Conservation (phyloP, 1,140 invertebrate species). For the Brachionus manjavacas region DNA sequence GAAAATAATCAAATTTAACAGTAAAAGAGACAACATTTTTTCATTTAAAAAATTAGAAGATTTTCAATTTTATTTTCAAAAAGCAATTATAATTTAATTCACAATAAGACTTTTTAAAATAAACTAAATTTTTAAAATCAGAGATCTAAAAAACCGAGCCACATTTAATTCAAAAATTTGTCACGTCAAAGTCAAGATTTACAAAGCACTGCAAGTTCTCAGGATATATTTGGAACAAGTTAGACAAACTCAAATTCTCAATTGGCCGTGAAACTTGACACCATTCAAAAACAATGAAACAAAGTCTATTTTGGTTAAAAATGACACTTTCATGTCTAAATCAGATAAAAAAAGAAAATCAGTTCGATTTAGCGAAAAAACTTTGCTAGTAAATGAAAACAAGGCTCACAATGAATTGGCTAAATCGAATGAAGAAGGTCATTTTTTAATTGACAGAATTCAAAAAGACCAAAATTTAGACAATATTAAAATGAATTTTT, state of each 20-base stretch:
- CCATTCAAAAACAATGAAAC: neutral
- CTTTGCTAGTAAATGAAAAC: neutral
- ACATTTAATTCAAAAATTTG: too few species aligned
- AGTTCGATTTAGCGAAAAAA: constrained; percentile 24
- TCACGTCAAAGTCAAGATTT: neutral
- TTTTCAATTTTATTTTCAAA: too few species aligned
- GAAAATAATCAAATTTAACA: too few species aligned
- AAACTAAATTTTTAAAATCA: too few species aligned
- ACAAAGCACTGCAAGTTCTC: neutral
- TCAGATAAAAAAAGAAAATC: constrained; percentile 21
- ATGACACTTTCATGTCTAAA: neutral
- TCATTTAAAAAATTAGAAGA: too few species aligned
- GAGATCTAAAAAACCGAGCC: too few species aligned
- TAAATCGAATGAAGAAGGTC: neutral
- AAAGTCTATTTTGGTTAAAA: neutral
- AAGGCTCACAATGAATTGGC: neutral
- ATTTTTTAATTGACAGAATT: neutral
- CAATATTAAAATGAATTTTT: neutral
- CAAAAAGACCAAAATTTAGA: neutral
- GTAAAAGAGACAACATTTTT: too few species aligned
- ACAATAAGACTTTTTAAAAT: too few species aligned
- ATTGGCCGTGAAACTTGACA: neutral
- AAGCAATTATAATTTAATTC: too few species aligned
- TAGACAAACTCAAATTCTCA: neutral
- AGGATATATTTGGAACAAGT: neutral